Evolutionary conservation across 2,888 invertebrate genomes (phyloP).

Genomic region (Yponomeuta plumbellus): DNA sequence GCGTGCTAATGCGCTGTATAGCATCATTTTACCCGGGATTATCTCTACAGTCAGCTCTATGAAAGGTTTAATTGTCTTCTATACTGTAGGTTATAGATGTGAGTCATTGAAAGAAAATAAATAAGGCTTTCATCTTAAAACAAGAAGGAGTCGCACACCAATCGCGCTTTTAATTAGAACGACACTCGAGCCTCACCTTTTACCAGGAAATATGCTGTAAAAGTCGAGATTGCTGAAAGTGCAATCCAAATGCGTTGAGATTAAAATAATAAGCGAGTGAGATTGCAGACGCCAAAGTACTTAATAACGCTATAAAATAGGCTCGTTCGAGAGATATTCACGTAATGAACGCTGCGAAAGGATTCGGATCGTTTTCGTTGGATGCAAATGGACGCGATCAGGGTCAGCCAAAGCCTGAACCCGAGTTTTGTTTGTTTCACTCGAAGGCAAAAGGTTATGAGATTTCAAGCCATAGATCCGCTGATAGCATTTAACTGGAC

Average conservation of each 20-base stretch:
- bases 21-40: neutral
- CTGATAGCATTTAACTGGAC: slow-evolving; percentile 69
- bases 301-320: slow-evolving; percentile 15
- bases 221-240: neutral
- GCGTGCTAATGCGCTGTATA: slow-evolving; percentile 5
- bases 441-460: slow-evolving; percentile 70
- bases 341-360: slow-evolving; percentile 15
- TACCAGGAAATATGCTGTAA: neutral
- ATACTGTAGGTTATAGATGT: neutral
- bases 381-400: slow-evolving; percentile 35
- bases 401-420: slow-evolving; percentile 30
- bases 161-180: neutral
- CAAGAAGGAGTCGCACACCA: neutral
- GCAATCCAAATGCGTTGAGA: neutral
- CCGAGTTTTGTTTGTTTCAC: slow-evolving; percentile 46
- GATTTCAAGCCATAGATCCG: slow-evolving; percentile 69
- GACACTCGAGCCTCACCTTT: neutral
- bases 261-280: slow-evolving; percentile 1
- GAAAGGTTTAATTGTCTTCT: neutral
- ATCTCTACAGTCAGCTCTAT: neutral
- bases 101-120: neutral
- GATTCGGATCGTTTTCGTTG: slow-evolving; percentile 25
- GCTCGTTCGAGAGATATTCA: slow-evolving; percentile 12
- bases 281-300: neutral
- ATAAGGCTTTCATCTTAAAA: neutral